A percentile compares a stretch with the other conserved stretches of the same genome.
Conservation (phyloP, 2,888 invertebrate species). For the Lordiphosa andalusiaca region DNA sequence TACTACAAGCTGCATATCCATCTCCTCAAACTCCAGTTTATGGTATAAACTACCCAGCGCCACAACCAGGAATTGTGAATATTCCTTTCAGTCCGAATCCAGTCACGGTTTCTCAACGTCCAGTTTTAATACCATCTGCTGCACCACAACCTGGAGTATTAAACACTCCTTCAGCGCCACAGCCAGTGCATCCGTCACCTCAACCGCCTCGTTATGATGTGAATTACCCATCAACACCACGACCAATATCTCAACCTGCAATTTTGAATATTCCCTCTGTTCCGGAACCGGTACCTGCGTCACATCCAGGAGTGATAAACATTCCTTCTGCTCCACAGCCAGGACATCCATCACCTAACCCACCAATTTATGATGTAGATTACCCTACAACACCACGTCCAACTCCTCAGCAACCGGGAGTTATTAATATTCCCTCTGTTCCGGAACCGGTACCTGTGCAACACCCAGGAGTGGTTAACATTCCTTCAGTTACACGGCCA, state of each 20-base stretch:
- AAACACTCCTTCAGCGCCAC: conserved; percentile 14
- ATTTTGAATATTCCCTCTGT: conserved; percentile 35
- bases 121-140: too few relatives aligned
- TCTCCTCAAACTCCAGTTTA: conserved; percentile 1
- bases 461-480: conserved; percentile 15
- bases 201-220: conserved; percentile 26
- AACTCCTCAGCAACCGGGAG: conserved; percentile 2
- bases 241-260: conserved; percentile 16
- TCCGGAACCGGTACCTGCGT: conserved; percentile 15
- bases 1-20: conserved; percentile 50
- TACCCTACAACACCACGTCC: conserved; percentile 3
- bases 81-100: too few relatives aligned
- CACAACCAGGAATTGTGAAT: too few relatives aligned
- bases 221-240: conserved; percentile 13
- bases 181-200: conserved; percentile 25
- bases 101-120: too few relatives aligned
- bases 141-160: conserved; percentile 8
- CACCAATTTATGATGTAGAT: conserved; percentile 17
- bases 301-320: conserved; percentile 37
- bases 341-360: conserved; percentile 1
- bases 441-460: conserved; percentile 4
- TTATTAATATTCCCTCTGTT: conserved; percentile 7
- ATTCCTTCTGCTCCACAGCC: conserved; percentile 37
- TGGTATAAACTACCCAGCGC: too few relatives aligned
- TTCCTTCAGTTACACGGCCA: conserved; percentile 25